Percentiles rank a stretch among this genome's conserved stretches.
These are phyloP conservation scores for Plotosus lineatus DNA, from an alignment of 2,113 vertebrate genomes.

Conservation along the genomic window DNA sequence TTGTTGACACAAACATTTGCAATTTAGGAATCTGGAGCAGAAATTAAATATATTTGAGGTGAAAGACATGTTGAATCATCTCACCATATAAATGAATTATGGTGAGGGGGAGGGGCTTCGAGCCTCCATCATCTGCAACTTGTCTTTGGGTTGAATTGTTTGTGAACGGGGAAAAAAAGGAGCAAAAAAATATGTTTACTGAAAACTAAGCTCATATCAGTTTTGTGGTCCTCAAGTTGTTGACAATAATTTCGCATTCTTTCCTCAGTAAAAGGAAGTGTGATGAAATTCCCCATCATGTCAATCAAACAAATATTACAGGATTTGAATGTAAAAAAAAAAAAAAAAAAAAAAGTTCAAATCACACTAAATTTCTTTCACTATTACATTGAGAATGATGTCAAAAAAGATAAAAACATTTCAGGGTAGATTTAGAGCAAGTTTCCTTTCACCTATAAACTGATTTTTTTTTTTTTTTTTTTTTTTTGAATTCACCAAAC, in stretches of 20 bases:
- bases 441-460: neutral
- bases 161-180: neutral
- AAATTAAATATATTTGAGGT: conserved; percentile 2
- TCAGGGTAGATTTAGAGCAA: no score
- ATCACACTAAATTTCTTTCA: no score
- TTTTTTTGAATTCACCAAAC: neutral
- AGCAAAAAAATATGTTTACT: neutral
- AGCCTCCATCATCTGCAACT: neutral
- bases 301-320: neutral
- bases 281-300: neutral
- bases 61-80: neutral
- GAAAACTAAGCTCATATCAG: neutral
- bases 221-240: no score
- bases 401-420: no score
- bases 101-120: no score
- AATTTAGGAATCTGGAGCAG: conserved; percentile 16
- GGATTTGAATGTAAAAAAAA: no score
- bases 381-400: no score
- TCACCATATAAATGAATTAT: neutral
- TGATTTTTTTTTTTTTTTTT: neutral
- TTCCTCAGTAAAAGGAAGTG: neutral
- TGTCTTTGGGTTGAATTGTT: neutral
- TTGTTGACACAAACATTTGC: conserved; percentile 55
- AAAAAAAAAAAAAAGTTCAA: neutral
- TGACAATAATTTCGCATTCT: neutral